phyloP scores from a whole-genome alignment of 2,888 invertebrate genomes.

The Homarus gammarus region DNA sequence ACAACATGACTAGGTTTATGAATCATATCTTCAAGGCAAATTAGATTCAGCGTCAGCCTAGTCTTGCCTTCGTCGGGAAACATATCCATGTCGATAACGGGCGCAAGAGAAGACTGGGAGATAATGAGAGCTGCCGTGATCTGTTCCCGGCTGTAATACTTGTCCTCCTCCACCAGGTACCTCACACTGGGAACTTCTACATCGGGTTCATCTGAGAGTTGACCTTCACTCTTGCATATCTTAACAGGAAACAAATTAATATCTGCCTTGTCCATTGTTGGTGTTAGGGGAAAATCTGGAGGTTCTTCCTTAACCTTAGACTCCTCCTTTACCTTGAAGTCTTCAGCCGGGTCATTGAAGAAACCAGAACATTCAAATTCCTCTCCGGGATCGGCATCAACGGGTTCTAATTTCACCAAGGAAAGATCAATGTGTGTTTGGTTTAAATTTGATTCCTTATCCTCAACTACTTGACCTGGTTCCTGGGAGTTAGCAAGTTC shows the following conservation, averaged over 20 bases:
- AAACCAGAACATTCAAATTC: slow-evolving; percentile 38
- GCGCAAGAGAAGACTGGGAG: slow-evolving; percentile 71
- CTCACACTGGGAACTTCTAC: slow-evolving; percentile 53
- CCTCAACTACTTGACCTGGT: neutral
- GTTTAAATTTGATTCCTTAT: neutral
- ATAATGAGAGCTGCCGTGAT: slow-evolving; percentile 71
- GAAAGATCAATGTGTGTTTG: slow-evolving; percentile 44
- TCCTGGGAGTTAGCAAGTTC: slow-evolving; percentile 40
- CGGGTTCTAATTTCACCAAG: slow-evolving; percentile 53
- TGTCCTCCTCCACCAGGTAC: slow-evolving; percentile 56
- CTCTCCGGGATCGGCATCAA: slow-evolving; percentile 50
- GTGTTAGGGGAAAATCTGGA: slow-evolving; percentile 17
- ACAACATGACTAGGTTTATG: slow-evolving; percentile 25
- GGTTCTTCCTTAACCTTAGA: slow-evolving; percentile 52
- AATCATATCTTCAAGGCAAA: slow-evolving; percentile 48
- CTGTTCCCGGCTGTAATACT: slow-evolving; percentile 69
- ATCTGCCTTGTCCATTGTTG: neutral
- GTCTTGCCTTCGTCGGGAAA: slow-evolving; percentile 64
- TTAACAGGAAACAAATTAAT: slow-evolving; percentile 35
- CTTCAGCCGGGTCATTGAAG: slow-evolving; percentile 56
- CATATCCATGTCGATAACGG: slow-evolving; percentile 72
- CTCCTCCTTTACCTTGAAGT: slow-evolving; percentile 58
- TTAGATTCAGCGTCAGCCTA: slow-evolving; percentile 40
- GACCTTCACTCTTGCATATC: slow-evolving; percentile 44
- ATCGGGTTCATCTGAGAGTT: neutral